Evolutionary conservation across 1,140 invertebrate genomes (phyloP).

Genomic region (Rhopalosiphum padi): DNA sequence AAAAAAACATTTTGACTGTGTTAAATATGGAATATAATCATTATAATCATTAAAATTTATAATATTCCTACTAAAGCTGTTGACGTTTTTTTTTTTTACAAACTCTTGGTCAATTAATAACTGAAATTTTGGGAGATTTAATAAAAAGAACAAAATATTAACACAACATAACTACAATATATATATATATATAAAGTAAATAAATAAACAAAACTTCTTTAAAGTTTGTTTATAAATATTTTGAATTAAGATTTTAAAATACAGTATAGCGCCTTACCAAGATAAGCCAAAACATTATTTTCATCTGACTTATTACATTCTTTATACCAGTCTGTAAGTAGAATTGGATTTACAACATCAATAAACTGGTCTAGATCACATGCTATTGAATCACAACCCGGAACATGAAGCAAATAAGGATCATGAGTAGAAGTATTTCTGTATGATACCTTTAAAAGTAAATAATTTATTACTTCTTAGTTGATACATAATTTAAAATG

Average conservation of each 20-base stretch:
- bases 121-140: background rate
- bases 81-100: too few relatives aligned
- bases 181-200: background rate
- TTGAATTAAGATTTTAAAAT: background rate
- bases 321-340: constrained; percentile 38
- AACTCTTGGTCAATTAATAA: background rate
- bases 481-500: background rate
- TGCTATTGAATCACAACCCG: constrained; percentile 55
- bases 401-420: constrained; percentile 51
- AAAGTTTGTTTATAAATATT: background rate
- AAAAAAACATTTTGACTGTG: too few relatives aligned
- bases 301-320: constrained; percentile 5
- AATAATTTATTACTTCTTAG: background rate
- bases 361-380: constrained; percentile 47
- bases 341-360: constrained; percentile 12
- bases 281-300: background rate
- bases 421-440: constrained; percentile 37
- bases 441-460: constrained; percentile 45
- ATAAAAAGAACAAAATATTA: background rate
- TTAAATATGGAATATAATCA: too few relatives aligned
- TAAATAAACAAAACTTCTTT: background rate
- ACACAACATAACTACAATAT: background rate
- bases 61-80: too few relatives aligned
- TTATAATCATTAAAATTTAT: too few relatives aligned
- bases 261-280: background rate